Conservation (phyloP, 2,113 vertebrate species). For the Neolamprologus hecqui region DNA sequence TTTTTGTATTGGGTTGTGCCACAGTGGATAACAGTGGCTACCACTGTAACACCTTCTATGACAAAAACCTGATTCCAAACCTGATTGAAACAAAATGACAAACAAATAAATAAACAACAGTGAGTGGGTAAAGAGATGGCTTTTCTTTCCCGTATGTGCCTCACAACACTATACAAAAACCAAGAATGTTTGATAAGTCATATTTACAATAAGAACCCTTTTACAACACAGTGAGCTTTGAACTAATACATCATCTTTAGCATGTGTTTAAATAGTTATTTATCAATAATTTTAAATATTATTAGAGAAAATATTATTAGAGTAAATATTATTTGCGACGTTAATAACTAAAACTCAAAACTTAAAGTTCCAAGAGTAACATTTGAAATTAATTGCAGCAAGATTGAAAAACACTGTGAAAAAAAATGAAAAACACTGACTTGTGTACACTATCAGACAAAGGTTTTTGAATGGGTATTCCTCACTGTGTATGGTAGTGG, state of each 20-base stretch:
- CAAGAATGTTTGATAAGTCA: not conserved
- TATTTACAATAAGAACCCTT: not conserved
- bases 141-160: not conserved
- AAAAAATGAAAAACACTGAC: not conserved
- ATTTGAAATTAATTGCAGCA: not conserved
- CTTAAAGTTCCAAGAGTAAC: not conserved
- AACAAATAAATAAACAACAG: not conserved
- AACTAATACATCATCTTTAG: not conserved
- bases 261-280: not conserved
- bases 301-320: not conserved
- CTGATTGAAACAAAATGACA: not conserved
- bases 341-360: rapidly evolving
- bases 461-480: not conserved
- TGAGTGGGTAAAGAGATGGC: not conserved
- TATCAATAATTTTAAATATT: not conserved
- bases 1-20: not conserved
- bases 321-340: rapidly evolving
- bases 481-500: rapidly evolving
- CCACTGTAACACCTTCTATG: not conserved
- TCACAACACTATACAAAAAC: not conserved
- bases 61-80: not conserved
- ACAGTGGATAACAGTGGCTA: not conserved
- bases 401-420: not conserved
- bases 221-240: not conserved
- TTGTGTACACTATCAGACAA: not conserved